Evolutionary conservation across 2,797 vertebrate species (phyloP).

Genomic region (Pseudotriccus pelzelni): DNA sequence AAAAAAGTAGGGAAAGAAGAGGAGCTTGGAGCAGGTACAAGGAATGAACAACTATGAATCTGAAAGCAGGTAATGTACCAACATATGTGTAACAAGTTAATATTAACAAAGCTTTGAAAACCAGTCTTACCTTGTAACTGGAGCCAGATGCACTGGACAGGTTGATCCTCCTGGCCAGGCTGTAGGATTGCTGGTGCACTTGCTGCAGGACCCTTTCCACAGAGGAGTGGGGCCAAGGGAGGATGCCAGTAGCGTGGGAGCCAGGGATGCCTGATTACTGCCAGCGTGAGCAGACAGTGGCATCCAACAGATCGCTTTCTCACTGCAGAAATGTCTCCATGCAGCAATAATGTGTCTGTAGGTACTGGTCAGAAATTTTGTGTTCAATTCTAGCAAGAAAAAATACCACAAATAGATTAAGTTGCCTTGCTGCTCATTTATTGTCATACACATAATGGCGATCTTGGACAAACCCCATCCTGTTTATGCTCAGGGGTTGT

Average conservation of each 20-base stretch:
- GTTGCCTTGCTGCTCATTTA: background rate
- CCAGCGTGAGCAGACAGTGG: too few species aligned
- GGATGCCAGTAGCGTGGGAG: accelerated
- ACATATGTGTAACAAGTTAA: background rate
- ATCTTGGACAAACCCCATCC: background rate
- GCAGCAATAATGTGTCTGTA: background rate
- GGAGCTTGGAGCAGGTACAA: background rate
- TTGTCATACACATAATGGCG: background rate
- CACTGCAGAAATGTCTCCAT: background rate
- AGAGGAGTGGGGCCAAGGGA: background rate
- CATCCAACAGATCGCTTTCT: accelerated
- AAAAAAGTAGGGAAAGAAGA: background rate
- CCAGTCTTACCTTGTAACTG: background rate
- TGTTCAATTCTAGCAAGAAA: background rate
- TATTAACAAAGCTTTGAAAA: background rate
- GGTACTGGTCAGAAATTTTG: background rate
- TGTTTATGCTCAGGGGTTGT: background rate
- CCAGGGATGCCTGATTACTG: background rate
- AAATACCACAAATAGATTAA: background rate
- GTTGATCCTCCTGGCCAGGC: accelerated
- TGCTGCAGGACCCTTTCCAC: background rate
- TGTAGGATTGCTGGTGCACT: background rate
- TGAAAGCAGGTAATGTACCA: background rate
- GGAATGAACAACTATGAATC: background rate
- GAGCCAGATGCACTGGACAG: accelerated